These are phyloP conservation scores for Aricia agestis DNA, from an alignment of 1,140 invertebrate genomes.

Conservation along the genomic window DNA sequence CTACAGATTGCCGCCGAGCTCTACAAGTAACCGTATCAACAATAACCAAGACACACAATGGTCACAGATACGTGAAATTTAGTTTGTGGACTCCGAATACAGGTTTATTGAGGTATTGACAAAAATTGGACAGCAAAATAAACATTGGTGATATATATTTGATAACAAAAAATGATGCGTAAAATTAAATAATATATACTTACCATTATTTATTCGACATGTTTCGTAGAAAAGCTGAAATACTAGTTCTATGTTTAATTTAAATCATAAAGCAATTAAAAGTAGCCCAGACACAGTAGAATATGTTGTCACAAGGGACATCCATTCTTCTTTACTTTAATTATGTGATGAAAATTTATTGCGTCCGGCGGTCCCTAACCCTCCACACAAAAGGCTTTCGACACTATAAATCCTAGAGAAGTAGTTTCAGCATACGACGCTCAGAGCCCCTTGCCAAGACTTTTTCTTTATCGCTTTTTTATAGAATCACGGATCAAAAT, in stretches of 20 bases:
- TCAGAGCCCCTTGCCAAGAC: no score
- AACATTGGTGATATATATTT: not conserved
- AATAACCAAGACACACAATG: not conserved
- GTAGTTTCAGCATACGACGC: not conserved
- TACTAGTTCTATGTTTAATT: not conserved
- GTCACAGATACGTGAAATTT: not conserved
- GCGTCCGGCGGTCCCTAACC: slow-evolving; percentile 32
- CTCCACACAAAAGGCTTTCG: slow-evolving; percentile 16
- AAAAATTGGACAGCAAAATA: not conserved
- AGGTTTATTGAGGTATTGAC: not conserved
- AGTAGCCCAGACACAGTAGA: not conserved
- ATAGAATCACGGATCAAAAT: no score
- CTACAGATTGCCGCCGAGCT: slow-evolving; percentile 15
- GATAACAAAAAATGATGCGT: no score
- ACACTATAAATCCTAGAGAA: not conserved
- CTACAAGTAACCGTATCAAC: slow-evolving; percentile 20
- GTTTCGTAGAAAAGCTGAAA: no score
- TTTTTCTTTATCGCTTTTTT: no score
- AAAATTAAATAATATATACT: no score
- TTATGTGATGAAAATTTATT: slow-evolving; percentile 61
- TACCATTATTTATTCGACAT: no score
- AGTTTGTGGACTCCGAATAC: not conserved
- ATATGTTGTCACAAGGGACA: slow-evolving; percentile 27
- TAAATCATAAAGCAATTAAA: slow-evolving; percentile 14
- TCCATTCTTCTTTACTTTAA: slow-evolving; percentile 56